These are phyloP conservation scores for human DNA, from an alignment of 2,113 vertebrate genomes.

Conservation along the genomic window DNA sequence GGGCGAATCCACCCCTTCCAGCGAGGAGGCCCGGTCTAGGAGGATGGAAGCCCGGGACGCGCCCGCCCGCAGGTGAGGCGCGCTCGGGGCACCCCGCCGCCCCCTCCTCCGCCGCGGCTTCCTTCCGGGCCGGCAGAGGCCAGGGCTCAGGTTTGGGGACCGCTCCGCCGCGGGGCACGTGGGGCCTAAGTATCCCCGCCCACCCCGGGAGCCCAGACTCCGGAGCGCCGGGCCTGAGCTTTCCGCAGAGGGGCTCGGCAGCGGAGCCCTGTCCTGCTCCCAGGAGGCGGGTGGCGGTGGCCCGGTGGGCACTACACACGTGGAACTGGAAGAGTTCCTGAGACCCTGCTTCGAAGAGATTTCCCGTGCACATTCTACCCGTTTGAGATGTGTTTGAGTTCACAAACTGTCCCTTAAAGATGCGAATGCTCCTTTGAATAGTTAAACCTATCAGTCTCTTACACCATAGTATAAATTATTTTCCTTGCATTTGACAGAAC, in stretches of 20 bases:
- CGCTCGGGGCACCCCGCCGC: not conserved
- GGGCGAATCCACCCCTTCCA: not conserved
- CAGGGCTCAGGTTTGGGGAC: not conserved
- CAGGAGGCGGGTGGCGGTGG: not conserved
- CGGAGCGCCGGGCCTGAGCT: not conserved
- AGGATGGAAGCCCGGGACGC: not conserved
- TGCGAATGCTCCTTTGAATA: not conserved
- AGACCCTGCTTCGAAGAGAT: not conserved
- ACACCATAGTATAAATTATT: not conserved
- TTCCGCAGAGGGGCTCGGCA: not conserved
- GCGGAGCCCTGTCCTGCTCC: not conserved
- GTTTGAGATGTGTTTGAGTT: not conserved
- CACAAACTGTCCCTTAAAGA: not conserved
- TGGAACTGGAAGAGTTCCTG: not conserved
- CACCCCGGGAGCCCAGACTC: not conserved
- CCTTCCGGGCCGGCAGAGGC: constrained; percentile 19
- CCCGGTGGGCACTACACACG: not conserved
- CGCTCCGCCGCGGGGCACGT: not conserved
- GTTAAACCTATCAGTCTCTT: not conserved
- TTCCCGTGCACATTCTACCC: not conserved
- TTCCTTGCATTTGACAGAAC: not conserved
- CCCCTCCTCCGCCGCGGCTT: not conserved
- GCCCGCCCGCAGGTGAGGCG: constrained; percentile 55
- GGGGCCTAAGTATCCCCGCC: constrained; percentile 8
- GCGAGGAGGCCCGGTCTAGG: not conserved